phyloP scores from a whole-genome alignment of 1,140 invertebrate species.

The Anastatus disparis region DNA sequence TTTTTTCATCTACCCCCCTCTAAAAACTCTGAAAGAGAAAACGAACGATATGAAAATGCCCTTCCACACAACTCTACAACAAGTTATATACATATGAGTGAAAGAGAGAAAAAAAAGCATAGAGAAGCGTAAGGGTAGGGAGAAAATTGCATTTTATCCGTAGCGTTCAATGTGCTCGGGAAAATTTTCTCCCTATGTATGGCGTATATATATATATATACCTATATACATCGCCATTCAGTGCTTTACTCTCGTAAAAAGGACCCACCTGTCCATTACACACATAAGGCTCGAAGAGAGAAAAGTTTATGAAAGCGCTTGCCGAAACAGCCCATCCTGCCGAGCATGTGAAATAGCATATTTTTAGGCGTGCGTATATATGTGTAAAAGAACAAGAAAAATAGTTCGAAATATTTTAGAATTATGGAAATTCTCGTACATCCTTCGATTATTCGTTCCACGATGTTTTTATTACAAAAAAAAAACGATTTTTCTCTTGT shows the following conservation, averaged over 20 bases:
- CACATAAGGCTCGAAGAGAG: background rate
- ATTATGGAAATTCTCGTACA: background rate
- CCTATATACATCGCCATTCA: background rate
- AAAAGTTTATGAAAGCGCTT: slow-evolving; percentile 12
- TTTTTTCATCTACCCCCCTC: too few relatives aligned
- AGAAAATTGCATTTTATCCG: slow-evolving; percentile 27
- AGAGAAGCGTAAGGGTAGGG: too few relatives aligned
- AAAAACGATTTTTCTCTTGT: too few relatives aligned
- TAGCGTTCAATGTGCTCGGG: background rate
- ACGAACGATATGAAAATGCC: slow-evolving; percentile 26
- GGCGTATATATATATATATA: background rate
- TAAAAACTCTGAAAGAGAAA: background rate
- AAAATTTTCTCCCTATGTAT: too few relatives aligned
- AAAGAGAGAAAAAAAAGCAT: too few relatives aligned
- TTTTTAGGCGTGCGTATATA: too few relatives aligned
- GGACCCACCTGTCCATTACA: slow-evolving; percentile 25
- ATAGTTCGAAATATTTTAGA: too few relatives aligned
- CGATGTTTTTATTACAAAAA: too few relatives aligned
- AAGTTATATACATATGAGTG: background rate
- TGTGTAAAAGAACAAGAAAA: too few relatives aligned
- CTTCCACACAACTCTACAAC: background rate
- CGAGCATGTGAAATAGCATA: slow-evolving; percentile 17
- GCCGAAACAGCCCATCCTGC: slow-evolving; percentile 1
- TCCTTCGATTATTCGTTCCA: background rate
- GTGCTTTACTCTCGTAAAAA: slow-evolving; percentile 11